Conservation (phyloP, 2,113 vertebrate genomes). For the Misgurnus anguillicaudatus region DNA sequence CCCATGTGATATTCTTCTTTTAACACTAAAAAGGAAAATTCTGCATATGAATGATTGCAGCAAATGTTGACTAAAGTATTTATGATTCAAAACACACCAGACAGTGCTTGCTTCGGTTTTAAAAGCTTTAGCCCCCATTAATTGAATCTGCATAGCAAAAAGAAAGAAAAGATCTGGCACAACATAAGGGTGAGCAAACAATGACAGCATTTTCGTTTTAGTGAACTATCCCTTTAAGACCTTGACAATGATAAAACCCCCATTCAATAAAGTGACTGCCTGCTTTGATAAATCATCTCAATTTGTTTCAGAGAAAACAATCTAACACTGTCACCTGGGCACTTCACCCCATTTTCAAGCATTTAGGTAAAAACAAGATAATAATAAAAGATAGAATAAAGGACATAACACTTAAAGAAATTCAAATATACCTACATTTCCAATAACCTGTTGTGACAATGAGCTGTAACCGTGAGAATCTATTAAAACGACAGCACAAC, state of each 20-base stretch:
- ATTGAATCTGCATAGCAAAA: no score
- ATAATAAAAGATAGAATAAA: constrained; percentile 25
- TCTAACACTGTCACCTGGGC: constrained; percentile 1
- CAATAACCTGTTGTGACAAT: constrained; percentile 26
- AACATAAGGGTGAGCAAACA: no score
- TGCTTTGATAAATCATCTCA: constrained; percentile 23
- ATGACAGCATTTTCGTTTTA: not conserved
- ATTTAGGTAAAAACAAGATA: constrained; percentile 15
- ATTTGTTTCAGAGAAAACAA: constrained; percentile 20
- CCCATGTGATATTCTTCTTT: no score
- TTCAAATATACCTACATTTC: constrained; percentile 3
- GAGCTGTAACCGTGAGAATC: not conserved
- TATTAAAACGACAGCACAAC: constrained; percentile 26
- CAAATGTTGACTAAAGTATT: no score
- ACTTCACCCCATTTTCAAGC: constrained; percentile 7
- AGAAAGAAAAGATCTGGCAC: no score
- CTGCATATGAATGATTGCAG: no score
- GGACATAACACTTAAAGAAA: constrained; percentile 5
- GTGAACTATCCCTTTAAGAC: not conserved
- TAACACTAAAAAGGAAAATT: no score
- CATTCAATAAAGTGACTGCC: constrained; percentile 1
- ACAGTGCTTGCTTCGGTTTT: no score
- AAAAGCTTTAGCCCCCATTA: no score
- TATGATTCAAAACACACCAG: no score
- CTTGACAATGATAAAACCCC: constrained; percentile 22